Conservation (phyloP, 2,797 vertebrate genomes). For the Bradypodion pumilum region DNA sequence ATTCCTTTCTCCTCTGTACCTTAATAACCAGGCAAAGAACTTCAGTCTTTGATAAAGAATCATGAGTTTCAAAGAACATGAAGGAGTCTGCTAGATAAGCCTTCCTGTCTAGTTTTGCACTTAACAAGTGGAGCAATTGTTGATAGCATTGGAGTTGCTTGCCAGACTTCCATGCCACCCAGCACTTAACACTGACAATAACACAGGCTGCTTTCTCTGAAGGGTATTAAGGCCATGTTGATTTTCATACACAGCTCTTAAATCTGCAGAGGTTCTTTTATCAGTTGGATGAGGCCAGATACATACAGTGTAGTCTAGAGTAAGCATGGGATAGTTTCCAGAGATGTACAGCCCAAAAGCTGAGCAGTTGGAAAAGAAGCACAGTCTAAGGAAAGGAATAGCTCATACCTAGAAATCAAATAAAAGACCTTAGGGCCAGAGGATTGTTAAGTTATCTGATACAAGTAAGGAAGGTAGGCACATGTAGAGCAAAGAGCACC, state of each 20-base stretch:
- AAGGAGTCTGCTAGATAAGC: background rate
- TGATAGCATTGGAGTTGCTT: background rate
- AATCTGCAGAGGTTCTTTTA: background rate
- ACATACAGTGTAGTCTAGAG: background rate
- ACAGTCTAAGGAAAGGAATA: background rate
- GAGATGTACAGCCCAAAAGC: background rate
- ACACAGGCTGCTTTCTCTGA: background rate
- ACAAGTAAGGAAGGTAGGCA: background rate
- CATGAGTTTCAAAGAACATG: background rate
- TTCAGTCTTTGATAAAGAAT: background rate
- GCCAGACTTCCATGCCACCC: background rate
- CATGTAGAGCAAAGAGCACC: background rate
- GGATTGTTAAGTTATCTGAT: background rate
- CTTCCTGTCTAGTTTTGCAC: background rate
- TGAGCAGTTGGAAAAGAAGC: background rate
- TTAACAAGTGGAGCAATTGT: background rate
- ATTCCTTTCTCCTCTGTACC: background rate
- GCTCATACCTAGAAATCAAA: background rate
- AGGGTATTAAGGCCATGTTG: background rate
- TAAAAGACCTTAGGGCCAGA: too few relatives aligned
- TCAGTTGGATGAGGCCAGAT: background rate
- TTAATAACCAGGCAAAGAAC: background rate
- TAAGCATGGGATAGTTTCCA: background rate
- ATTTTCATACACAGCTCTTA: background rate
- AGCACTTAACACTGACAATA: background rate